These are phyloP conservation scores for Molossus alvarezi DNA, from an alignment of 2,797 vertebrate genomes.

Conservation along the genomic window DNA sequence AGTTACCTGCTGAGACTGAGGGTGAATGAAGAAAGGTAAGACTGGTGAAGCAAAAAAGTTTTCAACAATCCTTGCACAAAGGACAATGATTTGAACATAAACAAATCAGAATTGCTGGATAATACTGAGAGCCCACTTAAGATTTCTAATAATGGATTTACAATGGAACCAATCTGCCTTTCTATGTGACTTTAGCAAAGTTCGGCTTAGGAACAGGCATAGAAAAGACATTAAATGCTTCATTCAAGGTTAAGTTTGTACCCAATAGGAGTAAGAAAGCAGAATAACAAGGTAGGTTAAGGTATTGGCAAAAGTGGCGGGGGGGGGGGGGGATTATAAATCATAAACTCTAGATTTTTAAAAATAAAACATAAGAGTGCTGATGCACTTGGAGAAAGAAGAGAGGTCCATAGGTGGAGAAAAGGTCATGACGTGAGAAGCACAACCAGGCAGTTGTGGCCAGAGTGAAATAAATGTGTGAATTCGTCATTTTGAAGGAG, in stretches of 20 bases:
- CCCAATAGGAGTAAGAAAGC: background rate
- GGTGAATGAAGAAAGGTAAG: background rate
- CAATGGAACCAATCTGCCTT: background rate
- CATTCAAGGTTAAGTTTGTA: slow-evolving; percentile 22
- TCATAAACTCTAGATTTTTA: background rate
- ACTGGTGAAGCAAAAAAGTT: slow-evolving; percentile 19
- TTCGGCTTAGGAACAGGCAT: background rate
- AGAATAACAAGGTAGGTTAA: background rate
- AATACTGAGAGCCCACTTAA: background rate
- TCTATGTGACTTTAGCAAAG: slow-evolving; percentile 6
- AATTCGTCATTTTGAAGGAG: background rate
- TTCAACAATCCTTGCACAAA: slow-evolving; percentile 12
- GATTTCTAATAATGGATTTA: background rate
- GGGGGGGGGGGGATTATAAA: background rate
- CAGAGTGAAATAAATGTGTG: background rate
- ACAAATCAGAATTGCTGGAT: background rate
- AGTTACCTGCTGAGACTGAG: background rate
- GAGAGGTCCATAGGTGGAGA: background rate
- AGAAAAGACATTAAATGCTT: slow-evolving; percentile 12
- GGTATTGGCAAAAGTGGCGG: background rate
- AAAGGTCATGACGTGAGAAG: background rate
- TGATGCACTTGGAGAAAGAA: background rate
- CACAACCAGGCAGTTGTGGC: background rate
- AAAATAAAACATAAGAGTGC: background rate
- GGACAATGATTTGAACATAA: background rate